Conservation (phyloP, 1,140 invertebrate species). For the Drosophila mayri region DNA sequence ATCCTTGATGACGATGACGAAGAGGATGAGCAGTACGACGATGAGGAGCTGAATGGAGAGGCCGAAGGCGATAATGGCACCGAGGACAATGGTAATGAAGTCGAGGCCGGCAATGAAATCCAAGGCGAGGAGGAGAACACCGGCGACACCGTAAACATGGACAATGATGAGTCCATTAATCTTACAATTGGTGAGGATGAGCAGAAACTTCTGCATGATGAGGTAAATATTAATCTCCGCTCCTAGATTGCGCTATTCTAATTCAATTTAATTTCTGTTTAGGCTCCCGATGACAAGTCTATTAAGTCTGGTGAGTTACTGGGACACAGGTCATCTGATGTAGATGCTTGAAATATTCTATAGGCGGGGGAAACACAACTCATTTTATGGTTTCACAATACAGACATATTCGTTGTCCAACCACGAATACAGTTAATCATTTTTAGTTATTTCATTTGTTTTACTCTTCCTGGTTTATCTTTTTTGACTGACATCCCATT, state of each 20-base stretch:
- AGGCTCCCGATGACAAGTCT: constrained; percentile 82
- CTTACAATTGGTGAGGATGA: constrained; percentile 93
- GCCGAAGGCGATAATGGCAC: constrained; percentile 38
- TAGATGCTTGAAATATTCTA: not conserved
- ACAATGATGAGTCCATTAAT: constrained; percentile 92
- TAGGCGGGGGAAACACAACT: not conserved
- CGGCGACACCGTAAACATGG: constrained; percentile 67
- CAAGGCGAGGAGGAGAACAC: constrained; percentile 69
- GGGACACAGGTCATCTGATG: not conserved
- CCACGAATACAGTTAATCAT: not conserved
- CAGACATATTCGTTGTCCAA: not conserved
- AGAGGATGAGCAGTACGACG: constrained; percentile 55
- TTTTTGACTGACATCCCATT: not conserved
- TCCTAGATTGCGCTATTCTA: constrained; percentile 11
- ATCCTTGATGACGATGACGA: constrained; percentile 72
- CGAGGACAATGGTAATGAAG: constrained; percentile 28
- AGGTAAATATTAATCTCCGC: constrained; percentile 79
- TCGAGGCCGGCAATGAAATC: constrained; percentile 45
- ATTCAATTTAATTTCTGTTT: constrained; percentile 10
- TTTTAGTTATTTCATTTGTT: not conserved
- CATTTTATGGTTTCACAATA: not conserved
- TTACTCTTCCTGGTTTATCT: not conserved
- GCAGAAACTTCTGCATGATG: constrained; percentile 90
- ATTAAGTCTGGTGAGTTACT: constrained; percentile 74
- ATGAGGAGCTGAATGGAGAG: constrained; percentile 36